Conservation (phyloP, 2,797 vertebrate species). For the Tragopan temminckii region DNA sequence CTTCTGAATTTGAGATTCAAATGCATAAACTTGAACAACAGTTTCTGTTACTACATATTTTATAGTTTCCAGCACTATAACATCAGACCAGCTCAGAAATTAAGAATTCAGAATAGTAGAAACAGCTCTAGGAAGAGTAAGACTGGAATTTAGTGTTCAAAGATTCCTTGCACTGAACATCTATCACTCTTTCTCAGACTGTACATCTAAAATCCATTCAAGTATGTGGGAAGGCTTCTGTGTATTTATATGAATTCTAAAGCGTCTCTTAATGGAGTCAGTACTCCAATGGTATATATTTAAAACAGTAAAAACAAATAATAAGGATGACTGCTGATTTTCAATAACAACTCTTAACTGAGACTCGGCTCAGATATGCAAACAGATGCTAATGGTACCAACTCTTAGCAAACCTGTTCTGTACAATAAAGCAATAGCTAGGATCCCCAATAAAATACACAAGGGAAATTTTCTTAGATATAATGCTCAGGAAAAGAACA, state of each 20-base stretch:
- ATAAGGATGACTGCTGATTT: background rate
- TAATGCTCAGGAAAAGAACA: background rate
- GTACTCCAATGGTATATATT: background rate
- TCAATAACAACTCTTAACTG: background rate
- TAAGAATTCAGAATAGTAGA: background rate
- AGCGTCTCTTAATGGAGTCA: background rate
- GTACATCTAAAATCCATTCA: background rate
- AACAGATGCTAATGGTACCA: background rate
- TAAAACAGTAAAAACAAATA: background rate
- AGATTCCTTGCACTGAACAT: background rate
- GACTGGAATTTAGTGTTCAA: conserved; percentile 30
- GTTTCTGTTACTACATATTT: background rate
- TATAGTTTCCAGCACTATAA: background rate
- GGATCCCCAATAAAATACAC: background rate
- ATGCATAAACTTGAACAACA: background rate
- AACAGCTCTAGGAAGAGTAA: conserved; percentile 16
- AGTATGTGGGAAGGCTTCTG: conserved; percentile 19
- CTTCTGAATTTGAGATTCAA: background rate
- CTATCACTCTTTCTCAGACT: background rate
- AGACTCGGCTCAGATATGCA: background rate
- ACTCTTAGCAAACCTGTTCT: background rate
- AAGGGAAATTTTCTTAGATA: background rate
- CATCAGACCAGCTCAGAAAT: background rate
- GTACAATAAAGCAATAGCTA: background rate
- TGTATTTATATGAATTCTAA: background rate